Percentiles rank a stretch among this genome's conserved stretches.
Evolutionary conservation across 2,113 vertebrate species (phyloP).

Genomic region (Alligator mississippiensis): DNA sequence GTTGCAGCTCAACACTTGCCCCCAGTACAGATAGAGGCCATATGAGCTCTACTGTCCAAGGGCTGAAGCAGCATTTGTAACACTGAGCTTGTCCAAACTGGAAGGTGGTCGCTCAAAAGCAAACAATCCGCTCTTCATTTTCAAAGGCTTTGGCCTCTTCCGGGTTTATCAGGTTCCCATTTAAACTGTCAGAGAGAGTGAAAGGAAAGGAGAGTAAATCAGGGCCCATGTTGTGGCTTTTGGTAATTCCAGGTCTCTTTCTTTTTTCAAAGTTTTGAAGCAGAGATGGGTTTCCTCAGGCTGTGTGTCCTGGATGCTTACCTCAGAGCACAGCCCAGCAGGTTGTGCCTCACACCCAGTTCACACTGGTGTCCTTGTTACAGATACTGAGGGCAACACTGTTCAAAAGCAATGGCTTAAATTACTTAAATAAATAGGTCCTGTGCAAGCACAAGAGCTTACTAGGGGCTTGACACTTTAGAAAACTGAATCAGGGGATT

Average conservation of each 20-base stretch:
- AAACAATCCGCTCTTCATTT: constrained; percentile 75
- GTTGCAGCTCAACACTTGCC: neutral
- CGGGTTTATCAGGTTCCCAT: constrained; percentile 75
- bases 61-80: neutral
- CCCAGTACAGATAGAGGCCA: neutral
- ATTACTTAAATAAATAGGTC: neutral
- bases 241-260: neutral
- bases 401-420: neutral
- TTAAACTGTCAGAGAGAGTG: constrained; percentile 68
- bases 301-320: accelerated
- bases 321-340: neutral
- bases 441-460: neutral
- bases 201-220: neutral
- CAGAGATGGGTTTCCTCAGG: neutral
- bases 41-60: neutral
- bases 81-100: neutral
- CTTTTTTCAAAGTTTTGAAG: neutral
- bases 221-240: neutral
- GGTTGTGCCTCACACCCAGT: accelerated
- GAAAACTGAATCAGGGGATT: neutral
- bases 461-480: no score
- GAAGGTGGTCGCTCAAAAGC: constrained; percentile 65
- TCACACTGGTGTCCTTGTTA: neutral
- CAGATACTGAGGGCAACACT: accelerated
- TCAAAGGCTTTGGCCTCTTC: constrained; percentile 79